phyloP scores from a whole-genome alignment of 2,113 vertebrate genomes.

The Piaya cayana region DNA sequence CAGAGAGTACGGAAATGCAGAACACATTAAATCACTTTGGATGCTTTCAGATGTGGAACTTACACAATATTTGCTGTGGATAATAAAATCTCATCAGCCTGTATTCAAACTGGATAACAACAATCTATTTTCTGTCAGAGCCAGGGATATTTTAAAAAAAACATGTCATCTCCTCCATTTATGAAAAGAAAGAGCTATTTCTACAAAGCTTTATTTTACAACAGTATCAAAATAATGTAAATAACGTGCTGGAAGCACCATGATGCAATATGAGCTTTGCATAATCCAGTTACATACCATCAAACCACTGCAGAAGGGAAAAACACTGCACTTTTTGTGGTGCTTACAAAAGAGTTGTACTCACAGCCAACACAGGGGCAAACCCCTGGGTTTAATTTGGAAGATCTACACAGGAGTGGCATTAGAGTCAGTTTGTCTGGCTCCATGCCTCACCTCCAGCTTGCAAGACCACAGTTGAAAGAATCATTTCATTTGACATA shows the following conservation, averaged over 20 bases:
- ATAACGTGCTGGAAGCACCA: not conserved
- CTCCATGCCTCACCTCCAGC: not conserved
- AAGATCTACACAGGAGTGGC: not conserved
- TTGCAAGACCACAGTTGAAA: not conserved
- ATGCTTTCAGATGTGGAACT: not conserved
- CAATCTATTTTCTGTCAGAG: constrained; percentile 10
- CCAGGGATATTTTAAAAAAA: not conserved
- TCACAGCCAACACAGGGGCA: not conserved
- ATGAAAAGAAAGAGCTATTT: not conserved
- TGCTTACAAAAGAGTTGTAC: not conserved
- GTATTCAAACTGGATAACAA: constrained; percentile 25
- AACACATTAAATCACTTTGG: not conserved
- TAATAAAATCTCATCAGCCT: constrained; percentile 44
- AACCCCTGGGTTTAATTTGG: not conserved
- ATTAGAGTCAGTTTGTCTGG: not conserved
- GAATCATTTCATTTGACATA: rapidly evolving
- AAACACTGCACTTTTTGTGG: not conserved
- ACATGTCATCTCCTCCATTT: not conserved
- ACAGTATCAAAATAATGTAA: not conserved
- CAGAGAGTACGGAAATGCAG: not conserved
- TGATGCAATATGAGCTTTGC: not conserved
- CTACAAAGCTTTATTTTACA: constrained; percentile 19
- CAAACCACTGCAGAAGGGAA: not conserved
- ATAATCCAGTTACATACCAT: not conserved
- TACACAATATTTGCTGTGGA: not conserved